Base-by-base conservation (phyloP, 1,140 invertebrate species). In the Nephotettix cincticeps region DNA sequence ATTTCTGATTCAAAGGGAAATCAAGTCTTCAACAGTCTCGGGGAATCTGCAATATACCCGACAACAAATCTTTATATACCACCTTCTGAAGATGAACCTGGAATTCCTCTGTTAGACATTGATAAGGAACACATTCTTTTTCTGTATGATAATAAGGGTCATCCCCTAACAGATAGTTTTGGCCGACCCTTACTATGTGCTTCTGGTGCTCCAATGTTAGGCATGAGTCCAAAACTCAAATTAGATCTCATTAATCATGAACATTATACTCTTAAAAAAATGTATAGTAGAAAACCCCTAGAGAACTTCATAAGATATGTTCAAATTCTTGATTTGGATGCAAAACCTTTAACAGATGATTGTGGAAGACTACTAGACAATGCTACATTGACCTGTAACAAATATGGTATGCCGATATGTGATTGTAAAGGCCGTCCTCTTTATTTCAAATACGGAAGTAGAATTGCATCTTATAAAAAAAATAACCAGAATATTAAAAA, bases 381-480 rank as follows among this genome's bases (percentile, higher is more conserved):
- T 13, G 21, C 30, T 36, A 43, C 17, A 27, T 45, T 67, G 1
- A 6, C 45, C 19, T 67, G 64, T 67, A 67, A 68, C 19, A 25
- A 68, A 25, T 6, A 65, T 40, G 56, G 65, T 6, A 61, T 58
- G 43, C 36, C 63, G 9, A 13, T 71, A 19, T 68, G 54, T 23
- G 65, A 68, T 30, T 29, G 30, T 6, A 68, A 67, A 14, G 32
- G 21, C 1, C 17, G 61, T 19, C 70, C 70, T 13, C 32, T 67
- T 25, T 67, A 27, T 29, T 66, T 68, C 25, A 68, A 71, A 43
- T 56, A 68, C 29, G 70, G 70, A 25, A 61, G 28, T 30, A 45
- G 36, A 14, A 67, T 67, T 23, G 21, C n/a, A n/a, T 32, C 23
- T 30, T 14, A 13, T 6, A 2, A 32, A 51, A 17, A 4, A 51